Conservation (phyloP, 2,113 vertebrate species). For the Gymnogyps californianus region DNA sequence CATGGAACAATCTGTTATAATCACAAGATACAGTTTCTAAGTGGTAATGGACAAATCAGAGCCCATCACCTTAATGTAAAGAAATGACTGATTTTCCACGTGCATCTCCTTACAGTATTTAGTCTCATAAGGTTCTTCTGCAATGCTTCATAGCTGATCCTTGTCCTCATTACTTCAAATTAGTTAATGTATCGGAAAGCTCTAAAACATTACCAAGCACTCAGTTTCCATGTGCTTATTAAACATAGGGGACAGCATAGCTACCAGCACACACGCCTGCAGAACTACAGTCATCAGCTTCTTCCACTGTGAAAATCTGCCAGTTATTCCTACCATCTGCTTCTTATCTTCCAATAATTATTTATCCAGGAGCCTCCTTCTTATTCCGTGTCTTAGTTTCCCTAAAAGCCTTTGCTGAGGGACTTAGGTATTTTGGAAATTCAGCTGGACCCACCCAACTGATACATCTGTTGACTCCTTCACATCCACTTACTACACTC, state of each 20-base stretch:
- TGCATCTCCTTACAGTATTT: neutral
- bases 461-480: neutral
- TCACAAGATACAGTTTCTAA: neutral
- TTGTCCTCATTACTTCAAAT: neutral
- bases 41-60: neutral
- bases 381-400: neutral
- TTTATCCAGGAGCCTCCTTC: neutral
- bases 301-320: neutral
- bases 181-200: neutral
- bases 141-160: neutral
- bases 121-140: neutral
- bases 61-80: neutral
- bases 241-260: neutral
- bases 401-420: neutral
- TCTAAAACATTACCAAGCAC: neutral
- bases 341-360: neutral
- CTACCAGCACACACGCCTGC: neutral
- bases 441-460: neutral
- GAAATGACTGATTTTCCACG: neutral
- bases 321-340: neutral
- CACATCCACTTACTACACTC: neutral
- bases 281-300: neutral
- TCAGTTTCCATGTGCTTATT: accelerated
- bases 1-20: neutral
- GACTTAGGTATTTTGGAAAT: neutral